Evolutionary conservation across 2,113 vertebrate genomes (phyloP), one percentile per base, ranked within the genome.

Genomic region (Forbesichthys papilliferus): DNA sequence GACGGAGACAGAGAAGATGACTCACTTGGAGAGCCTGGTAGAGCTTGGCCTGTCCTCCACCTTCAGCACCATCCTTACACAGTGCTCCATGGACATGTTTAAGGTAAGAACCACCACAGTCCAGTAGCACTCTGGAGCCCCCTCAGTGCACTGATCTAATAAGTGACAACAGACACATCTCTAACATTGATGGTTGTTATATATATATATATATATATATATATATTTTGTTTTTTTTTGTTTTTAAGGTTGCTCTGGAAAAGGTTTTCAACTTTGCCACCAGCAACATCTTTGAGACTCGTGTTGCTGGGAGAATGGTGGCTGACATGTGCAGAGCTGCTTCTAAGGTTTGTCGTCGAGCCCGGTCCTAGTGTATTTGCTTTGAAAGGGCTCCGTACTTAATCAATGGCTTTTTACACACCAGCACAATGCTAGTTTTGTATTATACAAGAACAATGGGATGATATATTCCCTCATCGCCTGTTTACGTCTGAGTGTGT

Each of bases 1-100:
- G 91, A 98, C 94, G 0, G 97, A 99, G 92, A 99, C 97, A 0
- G 98, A 99, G 87, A 99, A 98, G 87, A 99, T 99, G 98, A 99
- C 97, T 82, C 97, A 98, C 71, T 79, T 99, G 70, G 98, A 99
- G 88, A 99, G 95, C 89, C 87, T 98, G 69, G 97, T 99, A 10
- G 98, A 99, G 81, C 90, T 99, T 3, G 97, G 98, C 48, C 91
- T 99, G 46, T 99, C 98, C 65, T 98, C 98, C 62, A 99, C 98
- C 0, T 99, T 99, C 77, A 99, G 96, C 90, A 99, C 97, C 82
- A 96, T 99, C 83, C 95, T 99, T 64, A 99, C 96, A 18, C 98
- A 99, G 58, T 98, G 96, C 76, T 99, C 97, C 66, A 93, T 95
- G 88, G 97, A 98, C 73, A 98, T 99, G 85, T 99, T 99, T 86